Base-by-base conservation (phyloP, 2,797 vertebrate species). In the Selene dorsalis region DNA sequence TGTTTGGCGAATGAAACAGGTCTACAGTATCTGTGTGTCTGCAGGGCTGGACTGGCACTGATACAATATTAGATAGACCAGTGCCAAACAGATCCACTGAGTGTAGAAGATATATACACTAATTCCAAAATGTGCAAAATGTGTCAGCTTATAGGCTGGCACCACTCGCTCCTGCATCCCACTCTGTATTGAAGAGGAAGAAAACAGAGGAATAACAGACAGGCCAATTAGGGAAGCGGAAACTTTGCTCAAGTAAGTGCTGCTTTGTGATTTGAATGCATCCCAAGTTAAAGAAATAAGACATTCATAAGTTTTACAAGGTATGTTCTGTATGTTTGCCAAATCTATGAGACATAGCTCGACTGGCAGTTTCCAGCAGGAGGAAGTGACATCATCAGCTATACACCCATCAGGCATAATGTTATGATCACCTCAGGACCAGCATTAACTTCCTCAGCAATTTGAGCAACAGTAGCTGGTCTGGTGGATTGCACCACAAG, bases 181-280 rank as follows among this genome's bases (percentile, higher is more conserved):
- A 39, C 50, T 6, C 22, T 17, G 63, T 39, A 30, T 41, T 67
- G 43, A 13, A 32, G 6, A 58, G 17, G 38, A 17, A 58, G 24
- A 50, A 17, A 52, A 52, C 1, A 10, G 28, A 59, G 2, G 9
- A 55, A 77, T 24, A 60, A 52, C 8, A 58, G 43, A 9, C 20
- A 24, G 65, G 38, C 53, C 47, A 79, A 76, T 69, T 84, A 77
- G 20, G n/a, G 8, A 28, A 65, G 79, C 41, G 59, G 52, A 67
- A 69, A 69, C 55, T 45, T 59, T 32, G 32, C 53, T 61, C 50
- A 60, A 72, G 24, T 17, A 10, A 78, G 60, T 32, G 55, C 50
- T 58, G 70, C 66, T 38, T 30, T 18, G 24, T 43, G 52, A 16
- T 20, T 30, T 75, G 64, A 72, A 70, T 35, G 60, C 12, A 24